phyloP scores from a whole-genome alignment of 2,888 invertebrate genomes.

The Thymelicus lineola region DNA sequence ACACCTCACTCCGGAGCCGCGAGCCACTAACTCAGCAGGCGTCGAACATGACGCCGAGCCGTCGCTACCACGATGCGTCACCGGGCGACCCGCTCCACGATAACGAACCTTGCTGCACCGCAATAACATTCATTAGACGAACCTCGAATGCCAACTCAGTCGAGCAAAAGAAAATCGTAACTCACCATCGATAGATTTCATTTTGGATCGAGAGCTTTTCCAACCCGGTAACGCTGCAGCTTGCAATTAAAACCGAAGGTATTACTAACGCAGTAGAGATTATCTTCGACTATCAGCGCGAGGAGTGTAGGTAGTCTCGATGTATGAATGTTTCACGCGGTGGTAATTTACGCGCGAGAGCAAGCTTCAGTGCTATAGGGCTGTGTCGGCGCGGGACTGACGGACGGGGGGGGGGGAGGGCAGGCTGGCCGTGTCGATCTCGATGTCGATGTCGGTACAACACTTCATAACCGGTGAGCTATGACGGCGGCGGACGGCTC shows the following conservation, averaged over 20 bases:
- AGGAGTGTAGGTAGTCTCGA: constrained; percentile 18
- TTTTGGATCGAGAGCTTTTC: not conserved
- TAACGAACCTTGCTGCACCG: constrained; percentile 21
- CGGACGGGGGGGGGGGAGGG: constrained; percentile 30
- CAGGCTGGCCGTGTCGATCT: not conserved
- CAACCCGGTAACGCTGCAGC: not conserved
- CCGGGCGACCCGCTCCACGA: constrained; percentile 2
- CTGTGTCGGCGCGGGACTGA: constrained; percentile 22
- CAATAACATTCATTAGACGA: constrained; percentile 4
- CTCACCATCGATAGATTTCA: not conserved
- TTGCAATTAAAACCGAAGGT: constrained; percentile 3
- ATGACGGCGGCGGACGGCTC: not conserved
- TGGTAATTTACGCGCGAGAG: constrained; percentile 46
- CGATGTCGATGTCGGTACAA: not conserved
- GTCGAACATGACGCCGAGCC: constrained; percentile 30
- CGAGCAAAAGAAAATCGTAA: not conserved
- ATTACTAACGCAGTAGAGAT: not conserved
- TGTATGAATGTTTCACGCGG: constrained; percentile 43
- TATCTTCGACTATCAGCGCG: constrained; percentile 2
- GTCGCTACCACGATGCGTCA: constrained; percentile 29
- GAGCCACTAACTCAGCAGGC: constrained; percentile 29
- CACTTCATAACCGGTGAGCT: constrained; percentile 22
- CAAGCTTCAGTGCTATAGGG: constrained; percentile 20
- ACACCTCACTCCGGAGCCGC: constrained; percentile 23
- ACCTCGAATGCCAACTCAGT: not conserved